Evolutionary conservation across 2,888 invertebrate genomes (phyloP).

Genomic region (Acrobasis consociella): DNA sequence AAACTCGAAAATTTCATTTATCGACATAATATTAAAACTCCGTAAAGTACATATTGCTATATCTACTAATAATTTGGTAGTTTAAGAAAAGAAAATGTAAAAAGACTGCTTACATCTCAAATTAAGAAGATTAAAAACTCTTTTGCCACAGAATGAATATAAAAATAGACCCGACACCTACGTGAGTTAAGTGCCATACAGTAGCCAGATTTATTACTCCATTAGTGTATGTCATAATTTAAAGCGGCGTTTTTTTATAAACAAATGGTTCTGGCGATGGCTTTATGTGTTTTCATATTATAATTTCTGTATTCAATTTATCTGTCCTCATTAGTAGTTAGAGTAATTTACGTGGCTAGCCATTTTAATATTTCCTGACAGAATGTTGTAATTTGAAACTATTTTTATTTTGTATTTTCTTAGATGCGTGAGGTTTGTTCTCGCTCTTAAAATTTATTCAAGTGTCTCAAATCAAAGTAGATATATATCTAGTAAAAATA

Average conservation of each 20-base stretch:
- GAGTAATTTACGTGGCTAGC: conserved; percentile 2
- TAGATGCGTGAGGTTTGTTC: no score
- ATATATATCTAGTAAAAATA: no score
- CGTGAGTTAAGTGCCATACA: conserved; percentile 16
- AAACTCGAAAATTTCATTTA: no score
- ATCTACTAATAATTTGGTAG: no score
- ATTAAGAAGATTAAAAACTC: conserved; percentile 1
- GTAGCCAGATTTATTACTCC: conserved; percentile 21
- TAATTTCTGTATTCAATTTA: conserved; percentile 11
- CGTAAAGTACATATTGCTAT: no score
- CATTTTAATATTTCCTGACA: neutral
- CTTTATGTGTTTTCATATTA: conserved; percentile 24
- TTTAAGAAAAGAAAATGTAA: neutral
- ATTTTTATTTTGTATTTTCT: neutral
- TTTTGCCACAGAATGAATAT: conserved; percentile 6
- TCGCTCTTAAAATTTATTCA: no score
- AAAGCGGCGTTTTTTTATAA: conserved; percentile 5
- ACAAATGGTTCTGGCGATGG: conserved; percentile 23
- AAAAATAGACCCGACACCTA: conserved; percentile 15
- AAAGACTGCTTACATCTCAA: conserved; percentile 18
- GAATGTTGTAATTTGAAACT: neutral
- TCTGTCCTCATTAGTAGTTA: conserved; percentile 5
- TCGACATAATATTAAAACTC: no score
- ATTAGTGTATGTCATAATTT: conserved; percentile 19
- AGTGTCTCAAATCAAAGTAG: no score